Evolutionary conservation across 2,888 invertebrate genomes (phyloP), one percentile per base, ranked within the genome.

Genomic region (Pelosia muscerda): DNA sequence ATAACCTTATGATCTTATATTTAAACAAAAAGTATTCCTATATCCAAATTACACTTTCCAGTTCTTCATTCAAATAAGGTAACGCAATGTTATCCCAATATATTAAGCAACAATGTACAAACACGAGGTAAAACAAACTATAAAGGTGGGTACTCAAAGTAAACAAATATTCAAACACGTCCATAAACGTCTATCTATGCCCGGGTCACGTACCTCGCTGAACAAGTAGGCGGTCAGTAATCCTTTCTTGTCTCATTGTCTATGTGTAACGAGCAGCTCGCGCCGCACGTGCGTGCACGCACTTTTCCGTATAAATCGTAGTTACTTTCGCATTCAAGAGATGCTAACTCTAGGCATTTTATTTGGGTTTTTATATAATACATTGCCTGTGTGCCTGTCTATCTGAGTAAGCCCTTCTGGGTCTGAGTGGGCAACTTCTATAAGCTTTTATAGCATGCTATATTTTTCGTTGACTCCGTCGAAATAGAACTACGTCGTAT

Each of bases 191-290:
- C 10, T 5, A 15, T 58, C 28, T 8, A 15, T 11, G 2, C n/a
- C 9, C 58, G 22, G 28, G 23, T 58, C 65, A 65, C 65, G 65
- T 65, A 34, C 15, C 6, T 19, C 31, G 22, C 6, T 19, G 10
- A 11, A 31, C 31, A 58, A 65, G 42, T 11, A 31, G 23, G 58
- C 19, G 23, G 53, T 5, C n/a, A 53, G 65, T 53, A 58, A 58
- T 59, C 65, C 58, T 53, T 58, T 19, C 19, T 63, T 13, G 63
- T n/a, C 23, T 26, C 13, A 15, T 57, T 42, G 22, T 58, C 49
- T 31, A 42, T 28, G 65, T 22, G 49, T 56, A 22, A 57, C 34
- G 26, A 28, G 63, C 55, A 38, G 15, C 55, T 19, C 31, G 34
- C 54, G 1, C 28, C 3, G 9, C 58, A 58, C 65, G 53, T 58